Base-by-base conservation (phyloP, 1,140 invertebrate genomes). In the Thaumatotibia leucotreta region DNA sequence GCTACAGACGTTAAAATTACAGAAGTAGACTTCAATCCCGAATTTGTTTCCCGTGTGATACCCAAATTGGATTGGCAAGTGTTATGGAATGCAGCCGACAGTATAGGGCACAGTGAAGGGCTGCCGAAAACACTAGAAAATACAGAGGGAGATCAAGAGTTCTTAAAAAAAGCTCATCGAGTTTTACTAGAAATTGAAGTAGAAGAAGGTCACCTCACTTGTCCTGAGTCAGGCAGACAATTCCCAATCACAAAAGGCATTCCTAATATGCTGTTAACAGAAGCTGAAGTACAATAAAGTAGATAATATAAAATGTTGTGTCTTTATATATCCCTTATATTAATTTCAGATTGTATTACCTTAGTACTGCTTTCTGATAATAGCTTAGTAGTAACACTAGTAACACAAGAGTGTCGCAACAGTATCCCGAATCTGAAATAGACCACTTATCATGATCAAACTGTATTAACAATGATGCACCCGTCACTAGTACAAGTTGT, bases 161-260 rank as follows among this genome's bases (percentile, higher is more conserved):
- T 99, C 77, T 87, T 99, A 24, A 97, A 96, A 83, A 97, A 96
- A 91, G 95, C 95, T n/a, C 98, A 99, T 80, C 95, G 97, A 89
- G 94, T 97, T 58, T 86, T 99, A 39, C 87, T 99, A 65, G 98
- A 99, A 93, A 94, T 99, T 63, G 98, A 99, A 91, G 93, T 99
- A 5, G 94, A 99, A 64, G 97, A 97, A 88, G 98, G 98, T 3
- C 94, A 97, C 70, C 90, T 99, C 39, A 93, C 97, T 20, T 99
- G 98, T 91, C 98, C 98, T 5, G 98, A 99, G 93, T 97, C 97
- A n/a, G 97, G 97, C 4, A 92, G 98, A 84, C 95, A 96, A 83
- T 99, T 99, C 91, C 97, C 97, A 17, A 98, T 99, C 61, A 95
- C 93, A 33, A 96, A 99, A 89, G 98, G 98, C 27, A 99, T 99